Evolutionary conservation across 1,140 invertebrate genomes (phyloP).

Genomic region (Pseudobourletiella spinata): DNA sequence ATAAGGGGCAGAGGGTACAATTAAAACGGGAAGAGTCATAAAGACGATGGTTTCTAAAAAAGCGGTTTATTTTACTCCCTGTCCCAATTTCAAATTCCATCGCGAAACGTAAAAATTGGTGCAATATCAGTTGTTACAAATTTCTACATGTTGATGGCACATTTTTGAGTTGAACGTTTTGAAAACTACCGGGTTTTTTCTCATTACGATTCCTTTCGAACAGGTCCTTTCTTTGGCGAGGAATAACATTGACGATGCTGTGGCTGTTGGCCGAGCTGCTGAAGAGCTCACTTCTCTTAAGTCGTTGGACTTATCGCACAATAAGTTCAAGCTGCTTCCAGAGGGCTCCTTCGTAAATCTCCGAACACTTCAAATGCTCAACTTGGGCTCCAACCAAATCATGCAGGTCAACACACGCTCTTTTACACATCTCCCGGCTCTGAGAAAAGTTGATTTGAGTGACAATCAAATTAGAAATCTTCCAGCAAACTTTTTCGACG

Average conservation of each 20-base stretch:
- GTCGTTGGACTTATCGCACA: slow-evolving; percentile 57
- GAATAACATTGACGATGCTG: slow-evolving; percentile 27
- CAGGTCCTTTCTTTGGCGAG: slow-evolving; percentile 28
- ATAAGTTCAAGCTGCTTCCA: slow-evolving; percentile 57
- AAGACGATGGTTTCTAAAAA: too few species aligned
- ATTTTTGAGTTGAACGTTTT: too few species aligned
- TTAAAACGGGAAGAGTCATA: too few species aligned
- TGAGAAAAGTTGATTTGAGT: slow-evolving; percentile 64
- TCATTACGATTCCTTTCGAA: too few species aligned
- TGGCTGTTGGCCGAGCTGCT: slow-evolving; percentile 56
- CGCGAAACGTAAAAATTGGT: too few species aligned
- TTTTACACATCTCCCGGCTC: slow-evolving; percentile 62
- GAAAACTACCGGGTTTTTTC: too few species aligned
- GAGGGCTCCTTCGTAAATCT: slow-evolving; percentile 74
- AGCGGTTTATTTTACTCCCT: too few species aligned
- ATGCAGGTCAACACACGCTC: slow-evolving; percentile 63
- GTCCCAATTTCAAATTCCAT: too few species aligned
- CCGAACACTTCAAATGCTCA: slow-evolving; percentile 56
- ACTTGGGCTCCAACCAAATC: slow-evolving; percentile 63
- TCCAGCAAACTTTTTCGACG: slow-evolving; percentile 65
- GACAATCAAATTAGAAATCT: slow-evolving; percentile 65
- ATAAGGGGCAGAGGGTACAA: too few species aligned
- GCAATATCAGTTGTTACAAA: too few species aligned
- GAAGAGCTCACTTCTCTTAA: slow-evolving; percentile 62
- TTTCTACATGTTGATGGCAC: too few species aligned